Evolutionary conservation across 2,113 vertebrate species (phyloP).

Genomic region (Lophotis ruficrista): DNA sequence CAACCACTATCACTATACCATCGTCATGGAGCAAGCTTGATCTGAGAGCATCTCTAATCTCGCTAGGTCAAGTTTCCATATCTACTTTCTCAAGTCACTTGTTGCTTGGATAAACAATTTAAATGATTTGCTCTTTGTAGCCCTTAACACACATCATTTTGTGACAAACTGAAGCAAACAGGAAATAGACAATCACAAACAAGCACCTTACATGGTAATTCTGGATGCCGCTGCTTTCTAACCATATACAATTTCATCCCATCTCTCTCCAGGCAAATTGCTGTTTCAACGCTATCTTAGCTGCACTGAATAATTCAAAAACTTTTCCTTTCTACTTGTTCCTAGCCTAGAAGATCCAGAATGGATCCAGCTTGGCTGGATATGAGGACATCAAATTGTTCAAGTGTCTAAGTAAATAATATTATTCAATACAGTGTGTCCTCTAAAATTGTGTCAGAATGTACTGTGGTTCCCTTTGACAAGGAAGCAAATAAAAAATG

Average conservation of each 20-base stretch:
- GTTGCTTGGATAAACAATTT: not conserved
- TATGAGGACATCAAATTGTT: not conserved
- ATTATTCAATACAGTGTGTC: not conserved
- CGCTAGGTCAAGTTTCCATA: accelerated
- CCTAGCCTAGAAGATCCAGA: not conserved
- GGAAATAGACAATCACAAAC: not conserved
- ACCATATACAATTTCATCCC: not conserved
- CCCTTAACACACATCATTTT: not conserved
- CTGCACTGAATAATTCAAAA: not conserved
- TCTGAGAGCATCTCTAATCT: not conserved
- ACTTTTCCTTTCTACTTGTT: not conserved
- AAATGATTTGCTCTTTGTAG: not conserved
- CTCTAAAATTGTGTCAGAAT: not conserved
- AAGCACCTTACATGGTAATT: not conserved
- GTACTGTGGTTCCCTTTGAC: not conserved
- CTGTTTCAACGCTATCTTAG: not conserved
- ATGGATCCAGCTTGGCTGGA: not conserved
- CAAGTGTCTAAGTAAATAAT: not conserved
- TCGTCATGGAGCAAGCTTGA: not conserved
- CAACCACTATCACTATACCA: not conserved
- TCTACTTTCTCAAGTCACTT: not conserved
- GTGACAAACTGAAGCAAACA: not conserved
- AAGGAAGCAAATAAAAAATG: not conserved
- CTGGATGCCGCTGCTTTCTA: not conserved
- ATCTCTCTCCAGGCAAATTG: not conserved